Base-by-base conservation (phyloP, 2,888 invertebrate genomes). In the Patella caerulea region DNA sequence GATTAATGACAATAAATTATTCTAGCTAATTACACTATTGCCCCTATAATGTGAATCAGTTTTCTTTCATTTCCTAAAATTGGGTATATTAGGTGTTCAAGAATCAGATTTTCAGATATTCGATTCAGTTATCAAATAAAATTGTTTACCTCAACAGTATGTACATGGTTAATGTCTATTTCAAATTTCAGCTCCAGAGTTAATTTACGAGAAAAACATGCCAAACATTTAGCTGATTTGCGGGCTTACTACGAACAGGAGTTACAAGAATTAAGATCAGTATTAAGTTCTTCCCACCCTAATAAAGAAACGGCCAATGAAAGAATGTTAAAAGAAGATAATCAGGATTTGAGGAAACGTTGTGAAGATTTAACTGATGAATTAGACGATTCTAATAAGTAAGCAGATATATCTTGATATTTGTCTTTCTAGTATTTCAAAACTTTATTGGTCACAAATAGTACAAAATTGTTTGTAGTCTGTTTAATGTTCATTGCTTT, bases 211-310 rank as follows among this genome's bases (percentile, higher is more conserved):
- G 87, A 88, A 81, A 89, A 90, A 73, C 89, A 90, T 82, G 83
- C 88, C 74, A 87, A 88, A 75, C 89, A 89, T 75, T 76, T 90
- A 78, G 82, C 88, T 17, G 89, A 90, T 78, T 84, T 90, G 17
- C 81, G 87, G 29, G 83, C 86, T 14, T 90, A 89, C 76, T 90
- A 90, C 55, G 89, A 90, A 79, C 84, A 87, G 53, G 89, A 90
- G 79, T 71, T 90, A 45, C 81, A 82, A 45, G 88, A 88, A 12
- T 76, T 90, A 73, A 78, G 86, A n/a, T 75, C 83, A 52, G 83
- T 84, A 2, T 73, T 88, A 54, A 81, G 82, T 1, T 78, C 83
- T 9, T 65, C 78, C 52, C 72, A 72, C 17, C 15, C 76, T 59
- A 45, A 52, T 29, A 65, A 72, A 83, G 76, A 81, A 75, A 71